Evolutionary conservation across 1,140 invertebrate genomes (phyloP).

Genomic region (Choristoneura fumiferana): DNA sequence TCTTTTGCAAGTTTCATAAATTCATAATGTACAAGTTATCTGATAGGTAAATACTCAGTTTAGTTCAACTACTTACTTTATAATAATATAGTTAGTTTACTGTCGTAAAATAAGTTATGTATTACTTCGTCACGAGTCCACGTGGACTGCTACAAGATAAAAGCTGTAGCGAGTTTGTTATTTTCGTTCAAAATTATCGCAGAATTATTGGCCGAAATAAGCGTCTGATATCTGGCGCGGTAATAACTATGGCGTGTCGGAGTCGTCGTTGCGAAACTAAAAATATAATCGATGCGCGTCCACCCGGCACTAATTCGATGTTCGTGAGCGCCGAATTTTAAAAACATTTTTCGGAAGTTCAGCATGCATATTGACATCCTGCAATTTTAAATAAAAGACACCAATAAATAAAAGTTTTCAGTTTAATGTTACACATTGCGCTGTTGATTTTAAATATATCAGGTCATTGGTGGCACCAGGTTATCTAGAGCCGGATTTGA

Average conservation of each 20-base stretch:
- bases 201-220: slow-evolving; percentile 40
- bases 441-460: background rate
- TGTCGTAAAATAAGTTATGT: too few relatives aligned
- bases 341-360: slow-evolving; percentile 28
- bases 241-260: slow-evolving; percentile 35
- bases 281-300: slow-evolving; percentile 39
- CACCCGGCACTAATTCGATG: slow-evolving; percentile 37
- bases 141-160: slow-evolving; percentile 16
- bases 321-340: slow-evolving; percentile 32
- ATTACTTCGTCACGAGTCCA: background rate
- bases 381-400: background rate
- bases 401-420: slow-evolving; percentile 1
- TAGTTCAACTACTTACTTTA: too few relatives aligned
- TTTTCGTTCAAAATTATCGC: slow-evolving; percentile 31
- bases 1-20: too few relatives aligned
- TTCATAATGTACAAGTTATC: too few relatives aligned
- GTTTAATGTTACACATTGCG: background rate
- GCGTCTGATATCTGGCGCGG: slow-evolving; percentile 31
- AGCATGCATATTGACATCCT: slow-evolving; percentile 14
- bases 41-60: too few relatives aligned
- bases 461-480: background rate
- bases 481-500: background rate
- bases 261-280: slow-evolving; percentile 40
- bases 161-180: slow-evolving; percentile 22
- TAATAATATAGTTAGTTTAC: too few relatives aligned